A percentile compares a stretch with the other conserved stretches of the same genome.
Conservation (phyloP, 2,888 invertebrate genomes). For the Nymphalis polychloros region DNA sequence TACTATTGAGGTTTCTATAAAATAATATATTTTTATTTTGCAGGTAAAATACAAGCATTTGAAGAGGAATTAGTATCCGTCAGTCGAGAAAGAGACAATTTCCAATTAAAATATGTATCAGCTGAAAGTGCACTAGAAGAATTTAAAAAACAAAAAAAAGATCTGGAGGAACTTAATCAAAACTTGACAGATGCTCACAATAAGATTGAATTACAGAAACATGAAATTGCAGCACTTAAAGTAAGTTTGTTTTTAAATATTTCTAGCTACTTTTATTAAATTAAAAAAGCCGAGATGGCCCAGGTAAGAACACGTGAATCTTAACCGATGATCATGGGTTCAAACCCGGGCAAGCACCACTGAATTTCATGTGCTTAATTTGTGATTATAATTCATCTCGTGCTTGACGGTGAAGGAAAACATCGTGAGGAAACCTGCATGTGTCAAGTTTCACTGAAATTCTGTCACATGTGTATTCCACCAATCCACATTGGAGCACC, state of each 20-base stretch:
- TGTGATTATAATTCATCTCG: too few species aligned
- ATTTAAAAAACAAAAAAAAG: constrained; percentile 79
- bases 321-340: too few species aligned
- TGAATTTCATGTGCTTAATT: too few species aligned
- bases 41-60: constrained; percentile 72
- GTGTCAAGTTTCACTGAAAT: too few species aligned
- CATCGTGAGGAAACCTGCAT: too few species aligned
- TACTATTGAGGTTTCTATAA: not conserved
- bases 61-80: constrained; percentile 75
- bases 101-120: constrained; percentile 73
- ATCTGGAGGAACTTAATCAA: constrained; percentile 76
- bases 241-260: constrained; percentile 46
- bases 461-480: too few species aligned
- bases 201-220: constrained; percentile 71
- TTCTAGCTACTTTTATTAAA: not conserved
- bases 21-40: not conserved
- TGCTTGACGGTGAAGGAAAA: too few species aligned
- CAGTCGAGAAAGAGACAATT: constrained; percentile 71
- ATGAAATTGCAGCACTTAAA: constrained; percentile 71
- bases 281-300: too few species aligned
- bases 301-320: too few species aligned
- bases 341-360: too few species aligned
- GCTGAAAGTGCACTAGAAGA: constrained; percentile 79
- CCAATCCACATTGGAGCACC: too few species aligned
- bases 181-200: constrained; percentile 68